phyloP scores from a whole-genome alignment of 2,797 vertebrate genomes.

The Phoxinus dragarum region DNA sequence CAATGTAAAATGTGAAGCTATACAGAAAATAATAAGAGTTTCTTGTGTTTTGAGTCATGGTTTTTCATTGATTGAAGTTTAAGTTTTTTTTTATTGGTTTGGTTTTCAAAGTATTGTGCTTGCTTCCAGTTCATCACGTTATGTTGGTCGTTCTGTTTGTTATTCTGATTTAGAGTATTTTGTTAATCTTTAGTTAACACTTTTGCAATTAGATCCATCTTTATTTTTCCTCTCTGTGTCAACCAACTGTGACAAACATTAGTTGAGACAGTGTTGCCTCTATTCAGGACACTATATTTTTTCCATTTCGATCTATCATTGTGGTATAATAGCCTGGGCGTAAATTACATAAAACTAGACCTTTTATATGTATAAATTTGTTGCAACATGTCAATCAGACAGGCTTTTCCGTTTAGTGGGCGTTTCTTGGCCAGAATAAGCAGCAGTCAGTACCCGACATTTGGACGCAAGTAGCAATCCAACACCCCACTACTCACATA shows the following conservation, averaged over 20 bases:
- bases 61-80: background rate
- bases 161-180: background rate
- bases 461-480: background rate
- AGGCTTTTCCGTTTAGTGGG: background rate
- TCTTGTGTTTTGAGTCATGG: background rate
- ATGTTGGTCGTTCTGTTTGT: background rate
- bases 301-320: background rate
- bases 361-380: background rate
- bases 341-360: background rate
- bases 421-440: background rate
- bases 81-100: background rate
- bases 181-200: background rate
- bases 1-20: background rate
- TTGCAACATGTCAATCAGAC: background rate
- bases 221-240: background rate
- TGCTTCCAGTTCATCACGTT: background rate
- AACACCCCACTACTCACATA: background rate
- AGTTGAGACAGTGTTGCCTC: background rate
- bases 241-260: background rate
- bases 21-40: background rate
- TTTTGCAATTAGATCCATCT: background rate
- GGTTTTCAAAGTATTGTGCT: background rate
- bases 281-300: background rate
- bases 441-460: background rate
- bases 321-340: background rate